These are phyloP conservation scores for Sebastes umbrosus DNA, from an alignment of 2,797 vertebrate genomes.

Conservation along the genomic window DNA sequence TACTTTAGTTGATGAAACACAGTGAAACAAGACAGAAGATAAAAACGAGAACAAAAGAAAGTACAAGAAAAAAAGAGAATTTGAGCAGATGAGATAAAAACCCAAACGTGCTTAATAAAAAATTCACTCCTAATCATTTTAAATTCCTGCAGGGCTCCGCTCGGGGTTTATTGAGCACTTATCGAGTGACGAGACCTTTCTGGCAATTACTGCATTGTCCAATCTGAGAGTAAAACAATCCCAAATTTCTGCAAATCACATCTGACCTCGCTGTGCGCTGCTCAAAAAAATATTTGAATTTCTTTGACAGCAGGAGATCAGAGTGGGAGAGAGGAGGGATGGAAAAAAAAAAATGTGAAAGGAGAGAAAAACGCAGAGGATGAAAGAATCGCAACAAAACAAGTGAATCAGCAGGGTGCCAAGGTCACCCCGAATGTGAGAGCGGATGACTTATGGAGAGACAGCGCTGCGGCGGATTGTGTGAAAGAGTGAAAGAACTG, in stretches of 20 bases:
- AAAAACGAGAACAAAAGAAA: conserved; percentile 38
- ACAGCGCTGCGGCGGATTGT: background rate
- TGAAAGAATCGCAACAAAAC: conserved; percentile 69
- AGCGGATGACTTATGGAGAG: conserved; percentile 31
- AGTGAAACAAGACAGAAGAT: conserved; percentile 38
- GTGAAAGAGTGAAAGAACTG: conserved; percentile 7
- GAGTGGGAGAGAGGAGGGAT: conserved; percentile 42
- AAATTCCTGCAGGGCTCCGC: conserved; percentile 28
- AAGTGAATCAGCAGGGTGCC: conserved; percentile 65
- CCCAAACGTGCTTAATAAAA: conserved; percentile 30
- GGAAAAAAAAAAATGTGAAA: conserved; percentile 25
- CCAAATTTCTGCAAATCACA: conserved; percentile 26
- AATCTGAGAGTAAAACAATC: conserved; percentile 27
- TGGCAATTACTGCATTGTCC: conserved; percentile 16
- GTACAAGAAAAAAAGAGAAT: background rate
- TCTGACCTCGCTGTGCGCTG: conserved; percentile 27
- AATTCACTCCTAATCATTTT: conserved; percentile 35
- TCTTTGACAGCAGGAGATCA: conserved; percentile 65
- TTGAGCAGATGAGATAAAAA: conserved; percentile 37
- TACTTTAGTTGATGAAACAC: conserved; percentile 58
- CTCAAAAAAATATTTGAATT: conserved; percentile 51
- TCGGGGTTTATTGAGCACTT: conserved; percentile 17
- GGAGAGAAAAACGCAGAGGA: conserved; percentile 43
- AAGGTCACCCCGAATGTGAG: conserved; percentile 58
- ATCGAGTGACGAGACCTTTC: conserved; percentile 12